Conservation (phyloP, 1,140 invertebrate species). For the Carposina sasakii region DNA sequence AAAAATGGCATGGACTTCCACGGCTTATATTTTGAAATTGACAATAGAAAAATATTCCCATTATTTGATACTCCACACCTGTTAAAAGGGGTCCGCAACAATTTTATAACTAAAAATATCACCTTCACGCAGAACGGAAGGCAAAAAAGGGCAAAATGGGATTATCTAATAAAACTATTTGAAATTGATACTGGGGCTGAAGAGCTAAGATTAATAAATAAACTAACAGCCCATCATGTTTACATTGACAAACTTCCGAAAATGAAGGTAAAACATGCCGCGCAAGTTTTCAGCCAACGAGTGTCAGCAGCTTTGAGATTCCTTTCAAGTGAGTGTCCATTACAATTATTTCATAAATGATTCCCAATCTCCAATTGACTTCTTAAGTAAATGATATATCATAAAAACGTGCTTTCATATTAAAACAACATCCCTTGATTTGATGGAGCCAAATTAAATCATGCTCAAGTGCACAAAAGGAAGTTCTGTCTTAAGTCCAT, state of each 20-base stretch:
- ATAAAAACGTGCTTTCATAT: neutral
- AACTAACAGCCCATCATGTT: neutral
- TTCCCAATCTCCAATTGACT: neutral
- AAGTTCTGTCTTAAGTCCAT: neutral
- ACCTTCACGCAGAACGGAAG: neutral
- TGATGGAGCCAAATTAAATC: neutral
- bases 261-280: neutral
- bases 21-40: neutral
- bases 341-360: neutral
- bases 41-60: neutral
- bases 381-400: neutral
- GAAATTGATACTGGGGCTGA: neutral
- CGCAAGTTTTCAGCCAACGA: neutral
- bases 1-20: neutral
- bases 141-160: neutral
- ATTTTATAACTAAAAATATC: neutral
- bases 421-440: neutral
- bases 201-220: neutral
- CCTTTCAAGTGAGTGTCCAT: neutral
- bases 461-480: neutral
- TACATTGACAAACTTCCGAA: neutral
- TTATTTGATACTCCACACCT: neutral
- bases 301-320: neutral
- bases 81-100: neutral
- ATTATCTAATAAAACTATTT: neutral